These are phyloP conservation scores for Ectobius pallidus DNA, from an alignment of 2,888 invertebrate species.

Conservation along the genomic window DNA sequence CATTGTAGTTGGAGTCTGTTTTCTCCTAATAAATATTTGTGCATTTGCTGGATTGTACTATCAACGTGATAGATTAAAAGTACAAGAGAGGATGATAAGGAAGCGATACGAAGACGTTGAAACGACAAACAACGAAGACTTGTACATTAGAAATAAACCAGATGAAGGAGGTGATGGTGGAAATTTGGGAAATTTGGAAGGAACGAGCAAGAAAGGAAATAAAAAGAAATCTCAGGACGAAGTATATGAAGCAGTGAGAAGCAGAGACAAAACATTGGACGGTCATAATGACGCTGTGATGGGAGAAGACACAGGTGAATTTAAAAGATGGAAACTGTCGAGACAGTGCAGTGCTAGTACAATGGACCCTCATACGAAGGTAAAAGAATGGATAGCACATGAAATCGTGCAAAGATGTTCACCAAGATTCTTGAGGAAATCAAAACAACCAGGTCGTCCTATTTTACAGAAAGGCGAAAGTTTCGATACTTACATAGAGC, in stretches of 20 bases:
- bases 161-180: conserved; percentile 3
- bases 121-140: conserved; percentile 5
- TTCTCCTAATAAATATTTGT: conserved; percentile 75
- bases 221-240: conserved; percentile 21
- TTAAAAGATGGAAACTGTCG: conserved; percentile 67
- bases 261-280: conserved; percentile 20
- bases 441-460: conserved; percentile 9
- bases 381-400: conserved; percentile 84
- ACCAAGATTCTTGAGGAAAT: conserved; percentile 37
- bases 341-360: conserved; percentile 80
- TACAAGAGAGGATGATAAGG: conserved; percentile 58
- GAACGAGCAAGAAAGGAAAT: not conserved
- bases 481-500: conserved; percentile 3
- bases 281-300: not conserved
- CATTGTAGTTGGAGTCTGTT: conserved; percentile 65
- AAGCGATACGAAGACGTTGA: conserved; percentile 51
- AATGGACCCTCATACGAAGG: conserved; percentile 85
- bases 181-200: not conserved
- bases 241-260: conserved; percentile 38
- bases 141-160: conserved; percentile 9
- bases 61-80: conserved; percentile 65
- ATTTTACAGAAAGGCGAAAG: conserved; percentile 7
- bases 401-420: conserved; percentile 69
- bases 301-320: conserved; percentile 47
- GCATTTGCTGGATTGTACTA: conserved; percentile 71